Conservation (phyloP, 1,140 invertebrate species). For the Drosophila funebris region DNA sequence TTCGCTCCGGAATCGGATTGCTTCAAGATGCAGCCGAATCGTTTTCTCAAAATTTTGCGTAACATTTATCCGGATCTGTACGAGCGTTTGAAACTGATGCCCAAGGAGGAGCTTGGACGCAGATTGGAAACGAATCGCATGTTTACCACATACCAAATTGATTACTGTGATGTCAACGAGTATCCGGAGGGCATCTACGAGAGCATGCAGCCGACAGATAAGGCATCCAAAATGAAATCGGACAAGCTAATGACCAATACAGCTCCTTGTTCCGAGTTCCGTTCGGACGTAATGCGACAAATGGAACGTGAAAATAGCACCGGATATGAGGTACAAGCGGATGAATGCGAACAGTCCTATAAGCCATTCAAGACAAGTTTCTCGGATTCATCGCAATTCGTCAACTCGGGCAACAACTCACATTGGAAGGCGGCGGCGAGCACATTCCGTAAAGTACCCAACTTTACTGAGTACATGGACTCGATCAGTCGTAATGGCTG, state of each 20-base stretch:
- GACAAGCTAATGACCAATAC: slow-evolving; percentile 57
- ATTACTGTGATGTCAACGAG: slow-evolving; percentile 84
- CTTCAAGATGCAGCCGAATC: slow-evolving; percentile 74
- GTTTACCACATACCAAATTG: slow-evolving; percentile 85
- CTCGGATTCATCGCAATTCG: slow-evolving; percentile 60
- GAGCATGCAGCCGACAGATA: slow-evolving; percentile 69
- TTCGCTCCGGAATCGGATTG: slow-evolving; percentile 62
- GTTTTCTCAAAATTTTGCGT: slow-evolving; percentile 75
- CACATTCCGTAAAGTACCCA: slow-evolving; percentile 64
- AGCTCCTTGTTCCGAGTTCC: slow-evolving; percentile 67
- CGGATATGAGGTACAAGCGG: slow-evolving; percentile 41
- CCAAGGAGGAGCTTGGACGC: slow-evolving; percentile 84
- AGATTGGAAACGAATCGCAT: slow-evolving; percentile 85
- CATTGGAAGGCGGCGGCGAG: slow-evolving; percentile 66
- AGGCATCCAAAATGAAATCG: slow-evolving; percentile 59
- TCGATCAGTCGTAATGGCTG: slow-evolving; percentile 79
- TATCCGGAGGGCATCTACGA: slow-evolving; percentile 80
- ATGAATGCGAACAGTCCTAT: slow-evolving; percentile 65
- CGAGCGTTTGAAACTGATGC: slow-evolving; percentile 84
- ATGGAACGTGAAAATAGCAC: slow-evolving; percentile 54
- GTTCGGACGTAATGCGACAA: slow-evolving; percentile 69
- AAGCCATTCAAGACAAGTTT: slow-evolving; percentile 80
- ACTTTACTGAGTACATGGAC: slow-evolving; percentile 80
- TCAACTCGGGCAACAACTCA: slow-evolving; percentile 71
- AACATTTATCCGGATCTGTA: slow-evolving; percentile 85